Evolutionary conservation across 1,140 invertebrate species (phyloP), one percentile per base, ranked within the genome.

Genomic region (Penaeus japonicus): DNA sequence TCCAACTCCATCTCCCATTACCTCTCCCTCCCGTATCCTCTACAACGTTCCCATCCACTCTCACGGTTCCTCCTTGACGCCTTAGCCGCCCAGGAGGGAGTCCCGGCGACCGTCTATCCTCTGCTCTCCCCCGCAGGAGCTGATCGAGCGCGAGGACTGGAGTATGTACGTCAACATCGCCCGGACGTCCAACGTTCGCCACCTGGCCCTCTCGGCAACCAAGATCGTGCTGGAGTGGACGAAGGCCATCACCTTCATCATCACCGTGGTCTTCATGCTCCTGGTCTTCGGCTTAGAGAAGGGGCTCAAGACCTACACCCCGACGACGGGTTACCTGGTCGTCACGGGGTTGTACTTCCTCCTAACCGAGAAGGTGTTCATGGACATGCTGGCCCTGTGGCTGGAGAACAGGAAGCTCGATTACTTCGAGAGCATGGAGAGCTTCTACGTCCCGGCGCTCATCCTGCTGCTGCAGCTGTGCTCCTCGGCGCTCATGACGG

Each of bases 181-280:
- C 0, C 94, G 95, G 80, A 94, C 95, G 91, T 96, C 95, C 59
- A 94, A 95, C 80, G 94, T 96, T 35, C 95, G 95, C 90, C 96
- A 96, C 91, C 93, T 96, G 18, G 96, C 96, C n/a, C 96, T 96
- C 95, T 95, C 95, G 2, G 94, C 96, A 0, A 96, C 96, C 0
- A 96, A 96, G 92, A 95, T 96, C 84, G 95, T 96, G 12, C 93
- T 96, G 22, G 96, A 96, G 92, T 96, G 96, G 95, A 96, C 96
- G 12, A 96, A 96, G 93, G 96, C 95, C 0, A 94, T 96, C 30
- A 96, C 96, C 1, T 96, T 96, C 91, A 94, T 96, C 35, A 95
- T 96, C 35, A 96, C 96, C 5, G 93, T 96, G n/a, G 96, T 95
- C 1, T 96, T 96, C 91, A 95, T 96, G 93, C 93, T 96, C 5